Evolutionary conservation across 2,113 vertebrate genomes (phyloP).

Genomic region (Cnemophilus loriae): DNA sequence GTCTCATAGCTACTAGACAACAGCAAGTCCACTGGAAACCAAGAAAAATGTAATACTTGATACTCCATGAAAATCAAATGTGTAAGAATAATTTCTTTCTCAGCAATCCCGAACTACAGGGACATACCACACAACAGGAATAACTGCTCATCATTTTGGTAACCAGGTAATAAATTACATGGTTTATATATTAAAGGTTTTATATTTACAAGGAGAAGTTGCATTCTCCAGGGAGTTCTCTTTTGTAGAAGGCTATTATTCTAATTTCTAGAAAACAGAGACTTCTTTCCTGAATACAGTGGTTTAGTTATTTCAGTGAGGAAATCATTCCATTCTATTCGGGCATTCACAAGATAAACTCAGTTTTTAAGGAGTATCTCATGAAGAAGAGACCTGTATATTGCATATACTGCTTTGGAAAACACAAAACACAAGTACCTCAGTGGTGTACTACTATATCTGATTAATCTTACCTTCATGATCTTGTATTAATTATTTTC

Average conservation of each 20-base stretch:
- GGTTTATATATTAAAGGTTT: neutral
- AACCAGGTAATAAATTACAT: neutral
- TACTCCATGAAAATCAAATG: neutral
- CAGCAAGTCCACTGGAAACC: neutral
- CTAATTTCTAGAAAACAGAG: neutral
- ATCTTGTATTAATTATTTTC: neutral
- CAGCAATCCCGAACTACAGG: neutral
- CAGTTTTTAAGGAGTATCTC: neutral
- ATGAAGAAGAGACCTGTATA: neutral
- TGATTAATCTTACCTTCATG: neutral
- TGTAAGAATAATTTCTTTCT: neutral
- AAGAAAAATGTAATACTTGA: neutral
- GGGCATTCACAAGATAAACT: neutral
- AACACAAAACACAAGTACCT: neutral
- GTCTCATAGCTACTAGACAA: neutral
- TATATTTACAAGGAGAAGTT: neutral
- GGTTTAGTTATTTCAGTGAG: neutral
- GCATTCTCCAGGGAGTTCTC: neutral
- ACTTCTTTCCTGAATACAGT: neutral
- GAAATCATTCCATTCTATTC: neutral
- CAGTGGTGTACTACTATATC: neutral
- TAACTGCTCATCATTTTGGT: neutral
- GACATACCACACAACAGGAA: neutral
- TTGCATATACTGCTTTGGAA: neutral
- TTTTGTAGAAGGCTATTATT: neutral